These are phyloP conservation scores for Eulemur rubriventer DNA, from an alignment of 2,797 vertebrate species.

Conservation along the genomic window DNA sequence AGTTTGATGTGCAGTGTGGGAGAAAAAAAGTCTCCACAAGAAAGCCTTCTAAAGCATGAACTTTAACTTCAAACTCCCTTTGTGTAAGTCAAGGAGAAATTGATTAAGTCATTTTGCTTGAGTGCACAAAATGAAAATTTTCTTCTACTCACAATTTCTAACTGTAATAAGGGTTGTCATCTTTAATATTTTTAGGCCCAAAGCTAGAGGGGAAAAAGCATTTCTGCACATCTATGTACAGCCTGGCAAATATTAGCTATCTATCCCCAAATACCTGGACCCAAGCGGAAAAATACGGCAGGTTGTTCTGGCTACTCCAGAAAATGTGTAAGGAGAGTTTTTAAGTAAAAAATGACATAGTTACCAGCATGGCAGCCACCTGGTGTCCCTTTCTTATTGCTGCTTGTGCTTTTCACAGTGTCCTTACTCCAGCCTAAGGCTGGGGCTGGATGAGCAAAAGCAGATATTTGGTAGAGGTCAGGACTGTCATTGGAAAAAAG, in stretches of 20 bases:
- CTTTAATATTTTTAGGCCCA: conserved; percentile 55
- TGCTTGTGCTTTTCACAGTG: not conserved
- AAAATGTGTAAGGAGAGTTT: not conserved
- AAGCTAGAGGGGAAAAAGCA: not conserved
- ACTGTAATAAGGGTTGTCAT: conserved; percentile 44
- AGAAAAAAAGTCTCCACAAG: not conserved
- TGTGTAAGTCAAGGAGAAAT: conserved; percentile 70
- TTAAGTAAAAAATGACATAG: not conserved
- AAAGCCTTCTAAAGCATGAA: conserved; percentile 45
- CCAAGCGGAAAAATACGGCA: not conserved
- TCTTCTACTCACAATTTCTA: conserved; percentile 37
- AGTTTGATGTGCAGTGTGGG: conserved; percentile 43
- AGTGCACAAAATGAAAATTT: conserved; percentile 62
- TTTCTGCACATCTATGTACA: not conserved
- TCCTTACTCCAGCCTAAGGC: not conserved
- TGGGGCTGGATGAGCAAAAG: not conserved
- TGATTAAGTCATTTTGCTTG: conserved; percentile 71
- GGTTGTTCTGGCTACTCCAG: not conserved
- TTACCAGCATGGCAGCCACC: not conserved
- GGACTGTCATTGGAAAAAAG: not conserved
- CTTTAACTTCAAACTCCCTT: conserved; percentile 60
- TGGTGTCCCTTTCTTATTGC: not conserved
- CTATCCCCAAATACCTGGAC: not conserved
- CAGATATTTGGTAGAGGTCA: not conserved
- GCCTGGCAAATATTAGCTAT: not conserved